These are phyloP conservation scores for Regulus satrapa DNA, from an alignment of 2,113 vertebrate species.

Conservation along the genomic window DNA sequence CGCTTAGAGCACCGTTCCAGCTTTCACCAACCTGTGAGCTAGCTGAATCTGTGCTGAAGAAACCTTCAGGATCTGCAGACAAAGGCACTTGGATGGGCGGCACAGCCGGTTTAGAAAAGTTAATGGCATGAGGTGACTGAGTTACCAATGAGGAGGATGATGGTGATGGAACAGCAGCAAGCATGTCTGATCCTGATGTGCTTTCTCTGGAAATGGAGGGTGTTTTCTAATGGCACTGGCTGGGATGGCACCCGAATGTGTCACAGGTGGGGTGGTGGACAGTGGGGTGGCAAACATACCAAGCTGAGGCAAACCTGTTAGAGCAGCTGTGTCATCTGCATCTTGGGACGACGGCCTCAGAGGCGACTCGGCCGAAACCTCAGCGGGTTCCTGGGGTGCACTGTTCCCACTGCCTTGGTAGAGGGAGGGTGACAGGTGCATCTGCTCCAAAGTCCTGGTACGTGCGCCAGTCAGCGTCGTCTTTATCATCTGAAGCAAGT, in stretches of 20 bases:
- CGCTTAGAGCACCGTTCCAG: neutral
- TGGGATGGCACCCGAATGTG: slow-evolving; percentile 24
- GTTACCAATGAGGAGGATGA: slow-evolving; percentile 51
- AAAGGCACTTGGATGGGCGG: slow-evolving; percentile 18
- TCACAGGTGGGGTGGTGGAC: slow-evolving; percentile 20
- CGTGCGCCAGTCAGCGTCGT: slow-evolving; percentile 66
- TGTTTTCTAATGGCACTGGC: slow-evolving; percentile 41
- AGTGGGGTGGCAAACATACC: slow-evolving; percentile 61
- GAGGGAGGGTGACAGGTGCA: slow-evolving; percentile 67
- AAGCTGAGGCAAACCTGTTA: slow-evolving; percentile 85
- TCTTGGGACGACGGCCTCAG: slow-evolving; percentile 47
- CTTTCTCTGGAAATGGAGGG: slow-evolving; percentile 43
- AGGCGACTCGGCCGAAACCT: slow-evolving; percentile 72
- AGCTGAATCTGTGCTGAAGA: slow-evolving; percentile 20
- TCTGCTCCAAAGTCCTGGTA: slow-evolving; percentile 70
- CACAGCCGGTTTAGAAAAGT: slow-evolving; percentile 35
- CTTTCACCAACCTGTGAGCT: slow-evolving; percentile 40
- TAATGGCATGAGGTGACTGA: slow-evolving; percentile 64
- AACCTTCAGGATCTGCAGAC: slow-evolving; percentile 19
- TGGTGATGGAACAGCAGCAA: slow-evolving; percentile 29
- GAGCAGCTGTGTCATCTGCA: slow-evolving; percentile 61
- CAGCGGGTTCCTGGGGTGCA: slow-evolving; percentile 74
- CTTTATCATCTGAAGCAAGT: slow-evolving; percentile 54
- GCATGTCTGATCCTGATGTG: slow-evolving; percentile 1
- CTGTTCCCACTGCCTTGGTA: slow-evolving; percentile 75